Base-by-base conservation (phyloP, 2,113 vertebrate genomes). In the Benitochromis conjunctus region DNA sequence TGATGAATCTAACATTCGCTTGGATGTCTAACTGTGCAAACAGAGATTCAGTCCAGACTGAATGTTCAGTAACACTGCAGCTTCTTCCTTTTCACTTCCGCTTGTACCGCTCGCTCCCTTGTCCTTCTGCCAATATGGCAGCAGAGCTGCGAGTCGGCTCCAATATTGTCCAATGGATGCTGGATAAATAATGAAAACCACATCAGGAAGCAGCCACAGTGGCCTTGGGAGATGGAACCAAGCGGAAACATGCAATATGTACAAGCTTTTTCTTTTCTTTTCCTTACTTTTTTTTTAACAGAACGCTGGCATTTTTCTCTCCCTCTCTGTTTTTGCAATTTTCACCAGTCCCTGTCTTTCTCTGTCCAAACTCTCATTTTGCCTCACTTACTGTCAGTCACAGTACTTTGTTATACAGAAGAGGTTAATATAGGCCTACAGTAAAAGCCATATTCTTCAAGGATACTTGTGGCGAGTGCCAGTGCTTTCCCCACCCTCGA, bases 111-210 rank as follows among this genome's bases (percentile, higher is more conserved):
- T 84, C 13, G 9, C 60, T 74, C 55, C 31, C 7, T 87, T 82
- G 84, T 86, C 41, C 43, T 48, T 74, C 64, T 89, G 91, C 93
- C 93, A 94, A 84, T 79, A 91, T 94, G 93, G 91, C 89, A 91
- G 83, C 80, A n/a, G 64, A 86, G 88, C 81, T 83, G 48, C 60
- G 88, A 88, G 76, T 84, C 60, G 13, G 84, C 81, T 94, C 90
- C 90, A 88, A 90, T 89, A 91, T 89, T 88, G 90, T 93, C 90
- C 90, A 90, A 92, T 93, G 92, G 92, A 94, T 87, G 91, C 84
- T 79, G 90, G 93, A 95, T 94, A 94, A 95, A 95, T 94, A 94
- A 94, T 95, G 90, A 87, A 95, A 94, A 93, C 81, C 90, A 88
- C 94, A 93, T 94, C 91, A 94, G 94, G 91, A 94, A 94, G 90